Evolutionary conservation across 2,797 vertebrate species (phyloP).

Genomic region (Lacerta agilis): DNA sequence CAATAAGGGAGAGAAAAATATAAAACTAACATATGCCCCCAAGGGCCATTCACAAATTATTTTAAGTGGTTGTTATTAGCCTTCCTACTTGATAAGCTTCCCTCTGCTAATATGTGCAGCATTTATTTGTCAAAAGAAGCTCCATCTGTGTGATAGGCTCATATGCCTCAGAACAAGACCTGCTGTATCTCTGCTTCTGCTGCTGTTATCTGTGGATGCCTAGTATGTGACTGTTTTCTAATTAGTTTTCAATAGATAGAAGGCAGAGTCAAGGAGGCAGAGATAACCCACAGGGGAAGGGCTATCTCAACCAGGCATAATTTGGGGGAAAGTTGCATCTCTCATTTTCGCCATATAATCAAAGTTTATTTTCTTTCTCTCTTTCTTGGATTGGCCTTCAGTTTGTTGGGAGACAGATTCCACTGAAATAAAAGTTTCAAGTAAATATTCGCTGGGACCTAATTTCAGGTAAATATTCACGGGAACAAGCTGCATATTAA

Average conservation of each 20-base stretch:
- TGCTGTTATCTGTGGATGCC: background rate
- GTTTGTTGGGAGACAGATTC: background rate
- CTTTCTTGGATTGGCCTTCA: background rate
- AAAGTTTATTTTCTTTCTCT: background rate
- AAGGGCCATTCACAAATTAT: background rate
- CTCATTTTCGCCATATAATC: background rate
- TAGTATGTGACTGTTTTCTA: background rate
- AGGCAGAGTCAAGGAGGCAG: background rate
- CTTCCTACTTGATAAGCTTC: background rate
- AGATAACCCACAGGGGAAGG: background rate
- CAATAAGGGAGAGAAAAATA: background rate
- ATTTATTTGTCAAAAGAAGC: background rate
- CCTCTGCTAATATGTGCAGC: background rate
- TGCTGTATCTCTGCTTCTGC: background rate
- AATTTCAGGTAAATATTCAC: background rate
- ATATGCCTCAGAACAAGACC: background rate
- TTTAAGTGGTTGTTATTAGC: background rate
- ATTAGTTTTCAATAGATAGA: background rate
- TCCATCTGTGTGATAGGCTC: background rate
- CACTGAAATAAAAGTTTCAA: background rate
- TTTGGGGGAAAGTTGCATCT: background rate
- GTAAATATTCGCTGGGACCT: too few relatives aligned
- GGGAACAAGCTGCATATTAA: background rate
- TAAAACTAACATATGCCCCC: background rate
- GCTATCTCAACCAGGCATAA: background rate